A percentile compares a stretch with the other conserved stretches of the same genome.
Evolutionary conservation across 2,797 vertebrate species (phyloP).

Genomic region (Somateria mollissima): DNA sequence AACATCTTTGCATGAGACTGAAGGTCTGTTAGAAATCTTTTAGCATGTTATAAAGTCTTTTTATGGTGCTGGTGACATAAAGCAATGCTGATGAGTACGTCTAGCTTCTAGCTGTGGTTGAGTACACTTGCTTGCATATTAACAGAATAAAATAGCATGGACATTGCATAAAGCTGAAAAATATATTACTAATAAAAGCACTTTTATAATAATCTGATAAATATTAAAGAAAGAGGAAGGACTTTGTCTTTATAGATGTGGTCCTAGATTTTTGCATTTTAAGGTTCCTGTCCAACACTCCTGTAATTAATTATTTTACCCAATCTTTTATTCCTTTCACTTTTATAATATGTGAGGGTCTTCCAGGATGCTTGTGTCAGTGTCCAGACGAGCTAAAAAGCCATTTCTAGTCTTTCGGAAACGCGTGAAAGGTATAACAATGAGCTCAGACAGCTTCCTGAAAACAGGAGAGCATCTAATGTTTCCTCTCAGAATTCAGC

Average conservation of each 20-base stretch:
- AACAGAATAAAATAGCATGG: conserved; percentile 61
- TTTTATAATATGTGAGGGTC: not conserved
- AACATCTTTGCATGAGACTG: not conserved
- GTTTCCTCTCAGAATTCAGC: not conserved
- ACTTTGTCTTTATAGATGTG: not conserved
- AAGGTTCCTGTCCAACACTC: not conserved
- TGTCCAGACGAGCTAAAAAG: not conserved
- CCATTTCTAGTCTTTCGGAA: not conserved
- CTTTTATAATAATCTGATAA: not conserved
- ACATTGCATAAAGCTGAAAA: conserved; percentile 48
- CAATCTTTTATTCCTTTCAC: not conserved
- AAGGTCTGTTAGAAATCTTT: conserved; percentile 40
- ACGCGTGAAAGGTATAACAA: not conserved
- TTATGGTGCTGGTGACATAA: conserved; percentile 1
- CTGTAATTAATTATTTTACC: not conserved
- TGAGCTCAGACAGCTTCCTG: not conserved
- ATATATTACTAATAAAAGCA: conserved; percentile 35
- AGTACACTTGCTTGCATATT: conserved; percentile 64
- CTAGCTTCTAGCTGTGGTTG: conserved; percentile 40
- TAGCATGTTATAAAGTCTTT: conserved; percentile 19
- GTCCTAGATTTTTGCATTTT: not conserved
- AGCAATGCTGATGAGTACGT: conserved; percentile 45
- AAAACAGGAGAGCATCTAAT: not conserved
- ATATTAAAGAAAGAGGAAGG: not conserved
- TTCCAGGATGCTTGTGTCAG: not conserved